Percentiles rank a stretch among this genome's conserved stretches.
phyloP scores from a whole-genome alignment of 30 jellyfish, hydroid and myxozoan species.

The Sanderia malayensis region DNA sequence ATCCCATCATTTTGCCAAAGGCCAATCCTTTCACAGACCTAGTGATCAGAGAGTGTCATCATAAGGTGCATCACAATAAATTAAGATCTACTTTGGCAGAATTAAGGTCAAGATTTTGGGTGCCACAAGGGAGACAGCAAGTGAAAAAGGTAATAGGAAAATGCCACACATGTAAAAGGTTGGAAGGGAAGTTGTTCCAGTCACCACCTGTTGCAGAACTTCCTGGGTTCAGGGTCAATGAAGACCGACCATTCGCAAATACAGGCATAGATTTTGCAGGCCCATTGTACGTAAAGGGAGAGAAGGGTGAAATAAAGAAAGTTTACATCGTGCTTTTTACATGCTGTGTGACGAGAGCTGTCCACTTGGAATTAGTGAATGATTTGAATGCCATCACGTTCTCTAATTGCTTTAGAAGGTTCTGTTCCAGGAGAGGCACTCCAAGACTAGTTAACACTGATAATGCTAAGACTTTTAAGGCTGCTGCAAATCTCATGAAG shows the following conservation, averaged over 20 bases:
- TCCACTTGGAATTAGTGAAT: slow-evolving; percentile 9
- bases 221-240: slow-evolving; percentile 7
- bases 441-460: slow-evolving; percentile 1
- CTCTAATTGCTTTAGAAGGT: not conserved
- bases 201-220: not conserved
- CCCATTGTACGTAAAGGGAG: too few relatives aligned
- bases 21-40: too few relatives aligned
- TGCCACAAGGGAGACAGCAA: too few relatives aligned
- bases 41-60: too few relatives aligned
- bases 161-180: too few relatives aligned
- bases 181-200: not conserved
- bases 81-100: too few relatives aligned
- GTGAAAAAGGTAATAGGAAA: too few relatives aligned
- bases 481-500: slow-evolving; percentile 6
- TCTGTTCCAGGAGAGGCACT: too few relatives aligned
- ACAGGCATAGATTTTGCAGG: slow-evolving; percentile 14
- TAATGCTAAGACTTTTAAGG: slow-evolving; percentile 28
- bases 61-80: too few relatives aligned
- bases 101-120: too few relatives aligned
- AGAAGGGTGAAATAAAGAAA: not conserved
- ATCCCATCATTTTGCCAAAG: too few relatives aligned
- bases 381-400: slow-evolving; percentile 6
- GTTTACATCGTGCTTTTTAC: not conserved
- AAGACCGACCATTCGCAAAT: not conserved
- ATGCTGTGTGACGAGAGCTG: slow-evolving; percentile 11